Conservation (phyloP, 2,888 invertebrate genomes). For the Diplolepis rosae region DNA sequence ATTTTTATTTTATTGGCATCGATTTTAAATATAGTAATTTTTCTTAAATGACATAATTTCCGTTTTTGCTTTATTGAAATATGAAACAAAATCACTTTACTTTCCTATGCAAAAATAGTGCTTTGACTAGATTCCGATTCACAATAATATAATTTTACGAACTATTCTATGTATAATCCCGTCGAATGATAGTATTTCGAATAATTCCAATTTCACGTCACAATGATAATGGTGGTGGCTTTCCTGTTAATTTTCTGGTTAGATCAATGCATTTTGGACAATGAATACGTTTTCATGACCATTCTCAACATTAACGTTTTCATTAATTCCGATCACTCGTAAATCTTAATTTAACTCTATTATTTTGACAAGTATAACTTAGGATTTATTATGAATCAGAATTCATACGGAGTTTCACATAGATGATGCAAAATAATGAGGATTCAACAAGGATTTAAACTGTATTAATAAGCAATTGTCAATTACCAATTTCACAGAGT, state of each 20-base stretch:
- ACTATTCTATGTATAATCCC: background rate
- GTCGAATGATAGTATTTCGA: background rate
- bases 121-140: background rate
- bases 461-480: background rate
- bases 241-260: slow-evolving; percentile 18
- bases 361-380: slow-evolving; percentile 22
- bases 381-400: slow-evolving; percentile 20
- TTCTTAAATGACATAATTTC: background rate
- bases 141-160: background rate
- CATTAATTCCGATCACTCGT: slow-evolving; percentile 30
- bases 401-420: background rate
- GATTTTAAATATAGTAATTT: background rate
- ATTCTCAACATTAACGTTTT: slow-evolving; percentile 22
- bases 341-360: slow-evolving; percentile 22
- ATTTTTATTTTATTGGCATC: background rate
- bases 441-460: background rate
- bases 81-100: background rate
- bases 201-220: slow-evolving; percentile 12
- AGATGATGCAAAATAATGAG: background rate
- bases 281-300: background rate
- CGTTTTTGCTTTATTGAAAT: slow-evolving; percentile 6
- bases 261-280: slow-evolving; percentile 22
- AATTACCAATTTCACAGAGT: background rate
- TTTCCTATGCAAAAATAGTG: background rate
- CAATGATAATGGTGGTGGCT: slow-evolving; percentile 15